Evolutionary conservation across 2,113 vertebrate genomes (phyloP).

Genomic region (Misgurnus anguillicaudatus): DNA sequence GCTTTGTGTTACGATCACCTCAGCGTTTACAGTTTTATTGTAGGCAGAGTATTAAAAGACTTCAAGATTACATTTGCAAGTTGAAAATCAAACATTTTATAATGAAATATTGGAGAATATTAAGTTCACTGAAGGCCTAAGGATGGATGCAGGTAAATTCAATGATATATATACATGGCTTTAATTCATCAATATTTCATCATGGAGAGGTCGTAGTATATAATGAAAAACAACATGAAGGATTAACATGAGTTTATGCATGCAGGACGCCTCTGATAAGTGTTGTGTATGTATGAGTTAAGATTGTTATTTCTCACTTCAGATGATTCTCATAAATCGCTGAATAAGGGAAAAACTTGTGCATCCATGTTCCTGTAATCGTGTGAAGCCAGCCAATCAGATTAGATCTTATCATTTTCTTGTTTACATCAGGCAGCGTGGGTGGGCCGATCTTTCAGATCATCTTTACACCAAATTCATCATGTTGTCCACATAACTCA

Average conservation of each 20-base stretch:
- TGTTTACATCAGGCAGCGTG: too few species aligned
- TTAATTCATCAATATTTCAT: slow-evolving; percentile 34
- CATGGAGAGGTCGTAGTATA: neutral
- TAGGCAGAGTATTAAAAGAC: too few species aligned
- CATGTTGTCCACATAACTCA: neutral
- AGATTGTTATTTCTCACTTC: neutral
- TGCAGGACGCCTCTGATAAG: neutral
- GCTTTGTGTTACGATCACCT: too few species aligned
- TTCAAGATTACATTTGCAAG: slow-evolving; percentile 41
- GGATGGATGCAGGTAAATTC: neutral
- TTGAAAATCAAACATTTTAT: slow-evolving; percentile 36
- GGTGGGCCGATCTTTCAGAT: neutral
- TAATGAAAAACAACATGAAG: neutral
- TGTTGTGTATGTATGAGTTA: neutral
- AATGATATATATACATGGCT: slow-evolving; percentile 34
- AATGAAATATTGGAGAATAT: slow-evolving; percentile 25
- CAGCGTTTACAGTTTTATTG: too few species aligned
- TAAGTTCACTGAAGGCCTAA: slow-evolving; percentile 16
- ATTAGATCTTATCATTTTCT: too few species aligned
- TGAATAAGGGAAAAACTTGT: too few species aligned
- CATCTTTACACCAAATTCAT: neutral
- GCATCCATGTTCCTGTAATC: neutral
- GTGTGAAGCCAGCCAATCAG: too few species aligned
- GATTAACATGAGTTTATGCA: too few species aligned
- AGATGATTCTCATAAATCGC: neutral